phyloP scores from a whole-genome alignment of 2,797 vertebrate species.

The Galago senegalensis region DNA sequence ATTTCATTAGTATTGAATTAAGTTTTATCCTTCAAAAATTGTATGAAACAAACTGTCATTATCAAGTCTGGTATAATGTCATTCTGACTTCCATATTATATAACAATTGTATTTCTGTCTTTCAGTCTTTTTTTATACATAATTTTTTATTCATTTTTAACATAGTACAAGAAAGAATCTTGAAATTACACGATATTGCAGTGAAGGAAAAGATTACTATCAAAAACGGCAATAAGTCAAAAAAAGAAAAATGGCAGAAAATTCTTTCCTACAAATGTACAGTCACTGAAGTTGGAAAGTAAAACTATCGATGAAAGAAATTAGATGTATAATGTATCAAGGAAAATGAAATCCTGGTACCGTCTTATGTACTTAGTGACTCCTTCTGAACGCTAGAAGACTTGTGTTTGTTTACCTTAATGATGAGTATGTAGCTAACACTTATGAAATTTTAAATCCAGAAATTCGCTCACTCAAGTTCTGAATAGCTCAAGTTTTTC shows the following conservation, averaged over 20 bases:
- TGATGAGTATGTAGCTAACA: neutral
- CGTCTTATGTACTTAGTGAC: neutral
- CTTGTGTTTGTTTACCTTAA: neutral
- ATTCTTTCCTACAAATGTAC: neutral
- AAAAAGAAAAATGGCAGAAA: neutral
- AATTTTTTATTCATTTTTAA: neutral
- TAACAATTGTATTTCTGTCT: neutral
- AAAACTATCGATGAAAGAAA: neutral
- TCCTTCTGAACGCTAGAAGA: constrained; percentile 11
- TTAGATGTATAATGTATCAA: neutral
- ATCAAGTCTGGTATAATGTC: neutral
- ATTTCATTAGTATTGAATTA: constrained; percentile 7
- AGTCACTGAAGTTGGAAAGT: neutral
- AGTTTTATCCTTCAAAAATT: neutral
- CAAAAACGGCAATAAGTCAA: neutral
- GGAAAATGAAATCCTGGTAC: neutral
- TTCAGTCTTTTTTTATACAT: neutral
- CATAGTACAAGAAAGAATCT: neutral
- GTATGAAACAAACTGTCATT: neutral
- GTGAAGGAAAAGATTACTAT: neutral
- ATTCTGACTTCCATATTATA: neutral
- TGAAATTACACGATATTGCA: neutral
- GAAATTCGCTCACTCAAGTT: neutral
- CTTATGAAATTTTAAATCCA: neutral
- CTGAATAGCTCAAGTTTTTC: neutral